Conservation (phyloP, 2,113 vertebrate genomes). For the Lanius ludovicianus region DNA sequence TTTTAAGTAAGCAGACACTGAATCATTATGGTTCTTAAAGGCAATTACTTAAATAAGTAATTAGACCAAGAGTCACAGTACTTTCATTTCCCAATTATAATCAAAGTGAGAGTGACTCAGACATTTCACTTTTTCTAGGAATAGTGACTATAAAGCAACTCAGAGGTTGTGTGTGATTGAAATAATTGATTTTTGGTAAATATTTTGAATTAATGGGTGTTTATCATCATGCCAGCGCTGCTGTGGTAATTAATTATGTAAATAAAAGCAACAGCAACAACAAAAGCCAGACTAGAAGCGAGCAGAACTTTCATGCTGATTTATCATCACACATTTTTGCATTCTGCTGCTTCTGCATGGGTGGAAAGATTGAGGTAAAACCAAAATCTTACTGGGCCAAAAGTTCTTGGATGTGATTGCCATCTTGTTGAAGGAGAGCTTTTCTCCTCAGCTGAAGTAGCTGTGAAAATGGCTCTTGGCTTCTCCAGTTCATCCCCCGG, state of each 20-base stretch:
- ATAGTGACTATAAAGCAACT: neutral
- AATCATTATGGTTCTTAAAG: neutral
- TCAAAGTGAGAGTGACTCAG: neutral
- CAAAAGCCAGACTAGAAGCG: neutral
- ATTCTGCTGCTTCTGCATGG: neutral
- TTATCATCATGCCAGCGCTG: neutral
- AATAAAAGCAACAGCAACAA: neutral
- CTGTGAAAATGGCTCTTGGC: neutral
- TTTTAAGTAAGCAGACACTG: neutral
- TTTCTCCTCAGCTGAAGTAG: neutral
- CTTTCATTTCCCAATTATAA: neutral
- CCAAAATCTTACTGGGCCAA: neutral
- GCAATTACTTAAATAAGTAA: constrained; percentile 1
- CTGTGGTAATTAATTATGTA: neutral
- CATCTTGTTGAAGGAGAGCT: neutral
- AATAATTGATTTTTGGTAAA: neutral
- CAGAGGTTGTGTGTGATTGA: neutral
- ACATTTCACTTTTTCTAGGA: neutral
- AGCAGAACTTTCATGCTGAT: neutral
- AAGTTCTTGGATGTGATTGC: neutral
- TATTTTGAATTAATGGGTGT: neutral
- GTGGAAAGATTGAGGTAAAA: neutral
- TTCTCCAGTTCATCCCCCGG: neutral
- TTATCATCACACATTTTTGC: neutral
- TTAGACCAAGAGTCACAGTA: neutral